phyloP scores from a whole-genome alignment of 2,888 invertebrate species.

The Morinoia aosen region DNA sequence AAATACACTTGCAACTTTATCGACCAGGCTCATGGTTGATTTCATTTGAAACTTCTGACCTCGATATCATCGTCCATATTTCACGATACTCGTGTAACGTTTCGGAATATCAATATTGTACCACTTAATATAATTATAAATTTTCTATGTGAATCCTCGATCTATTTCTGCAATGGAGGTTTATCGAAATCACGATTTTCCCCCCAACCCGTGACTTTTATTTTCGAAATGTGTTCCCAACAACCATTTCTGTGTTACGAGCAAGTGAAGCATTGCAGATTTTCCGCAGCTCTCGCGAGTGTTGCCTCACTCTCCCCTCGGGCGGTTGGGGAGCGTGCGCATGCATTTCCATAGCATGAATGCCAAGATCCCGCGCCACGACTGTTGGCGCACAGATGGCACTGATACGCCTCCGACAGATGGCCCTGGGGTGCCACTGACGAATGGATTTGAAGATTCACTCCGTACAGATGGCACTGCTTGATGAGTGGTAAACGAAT shows the following conservation, averaged over 20 bases:
- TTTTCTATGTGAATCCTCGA: not conserved
- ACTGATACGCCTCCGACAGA: not conserved
- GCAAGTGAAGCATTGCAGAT: not conserved
- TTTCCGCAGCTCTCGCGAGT: not conserved
- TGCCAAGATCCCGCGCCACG: not conserved
- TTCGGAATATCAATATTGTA: no score
- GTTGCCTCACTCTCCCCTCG: not conserved
- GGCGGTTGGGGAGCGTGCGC: not conserved
- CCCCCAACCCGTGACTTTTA: not conserved
- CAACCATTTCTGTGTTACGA: not conserved
- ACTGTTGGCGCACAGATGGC: not conserved
- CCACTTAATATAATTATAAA: no score
- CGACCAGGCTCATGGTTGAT: no score
- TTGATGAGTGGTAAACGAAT: not conserved
- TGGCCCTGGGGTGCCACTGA: not conserved
- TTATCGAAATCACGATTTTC: not conserved
- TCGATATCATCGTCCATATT: no score
- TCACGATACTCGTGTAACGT: no score
- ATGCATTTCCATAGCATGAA: constrained; percentile 17
- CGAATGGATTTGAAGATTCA: not conserved
- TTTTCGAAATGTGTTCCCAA: not conserved
- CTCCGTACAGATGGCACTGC: not conserved
- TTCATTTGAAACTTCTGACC: no score
- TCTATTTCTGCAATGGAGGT: not conserved
- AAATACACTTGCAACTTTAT: no score